Evolutionary conservation across 2,888 invertebrate species (phyloP), one percentile per base, ranked within the genome.

Genomic region (Phortica magna): DNA sequence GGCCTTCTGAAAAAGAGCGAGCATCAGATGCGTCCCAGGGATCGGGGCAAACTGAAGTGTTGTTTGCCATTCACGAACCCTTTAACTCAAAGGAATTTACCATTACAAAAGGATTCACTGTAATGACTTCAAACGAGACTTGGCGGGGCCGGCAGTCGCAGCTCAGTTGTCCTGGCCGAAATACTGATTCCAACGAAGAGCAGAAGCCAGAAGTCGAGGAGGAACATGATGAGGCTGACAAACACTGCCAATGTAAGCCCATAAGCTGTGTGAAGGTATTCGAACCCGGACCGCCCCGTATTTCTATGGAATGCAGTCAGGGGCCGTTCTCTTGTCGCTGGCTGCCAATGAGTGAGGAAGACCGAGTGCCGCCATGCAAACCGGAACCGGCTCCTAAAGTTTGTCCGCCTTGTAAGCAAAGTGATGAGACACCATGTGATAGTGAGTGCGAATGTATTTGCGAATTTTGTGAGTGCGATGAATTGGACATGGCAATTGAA

Each of bases 321-420:
- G 89, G 89, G 0, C 88, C 89, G 0, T 90, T 80, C 39, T 76
- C 83, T 9, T 90, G 90, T 67, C 87, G 85, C 12, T 90, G 89
- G 89, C 17, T 87, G 22, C 78, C 83, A 17, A 55, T 79, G 17
- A 77, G 82, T 42, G 76, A 79, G 5, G 77, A 81, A 14, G 87
- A 86, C 14, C 57, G 71, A 4, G 80, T 78, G 3, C 77, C 83
- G 2, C 78, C 84, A 7, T 82, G 79, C 7, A 73, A 22, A 19
- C 61, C 79, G 0, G 74, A 79, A 59, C 75, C 77, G 14, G 82
- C 82, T 0, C 83, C 88, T 1, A 59, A 73, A 79, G 81, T 81
- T 22, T 90, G 82, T 76, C 86, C 76, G n/a, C 85, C 71, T 64
- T 90, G 90, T 22, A 22, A 64, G 14, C 83, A 64, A 59, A 90